phyloP scores from a whole-genome alignment of 2,113 vertebrate genomes.

The Acanthisitta chloris region DNA sequence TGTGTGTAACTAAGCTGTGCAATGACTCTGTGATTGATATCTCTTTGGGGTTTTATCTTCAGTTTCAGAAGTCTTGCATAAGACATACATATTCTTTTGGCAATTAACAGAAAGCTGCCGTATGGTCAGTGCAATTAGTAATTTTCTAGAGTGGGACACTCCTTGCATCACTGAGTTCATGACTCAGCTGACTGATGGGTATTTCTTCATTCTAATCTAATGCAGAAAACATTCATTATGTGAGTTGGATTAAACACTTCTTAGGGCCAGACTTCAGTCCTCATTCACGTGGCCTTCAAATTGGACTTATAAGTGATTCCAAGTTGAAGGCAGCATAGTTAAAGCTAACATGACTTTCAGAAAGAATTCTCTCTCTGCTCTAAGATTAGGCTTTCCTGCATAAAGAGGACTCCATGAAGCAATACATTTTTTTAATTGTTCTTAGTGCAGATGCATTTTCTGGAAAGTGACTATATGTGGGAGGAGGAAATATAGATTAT shows the following conservation, averaged over 20 bases:
- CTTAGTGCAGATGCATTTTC: constrained; percentile 34
- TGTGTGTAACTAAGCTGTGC: background rate
- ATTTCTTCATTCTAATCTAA: background rate
- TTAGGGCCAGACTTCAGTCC: background rate
- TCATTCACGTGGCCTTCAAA: background rate
- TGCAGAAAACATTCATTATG: background rate
- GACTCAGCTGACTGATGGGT: background rate
- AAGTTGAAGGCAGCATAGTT: background rate
- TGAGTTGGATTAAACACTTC: background rate
- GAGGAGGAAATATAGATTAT: constrained; percentile 39
- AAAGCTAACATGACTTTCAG: background rate
- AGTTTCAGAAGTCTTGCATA: background rate
- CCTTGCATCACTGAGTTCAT: background rate
- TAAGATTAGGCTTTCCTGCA: background rate
- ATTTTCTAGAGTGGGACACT: background rate
- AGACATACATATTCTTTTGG: background rate
- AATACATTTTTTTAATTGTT: background rate
- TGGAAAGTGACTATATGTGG: constrained; percentile 15
- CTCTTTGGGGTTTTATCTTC: background rate
- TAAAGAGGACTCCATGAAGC: background rate
- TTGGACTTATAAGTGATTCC: background rate
- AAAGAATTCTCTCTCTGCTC: background rate
- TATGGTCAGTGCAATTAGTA: background rate
- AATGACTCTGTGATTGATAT: background rate
- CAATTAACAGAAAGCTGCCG: background rate